phyloP scores from a whole-genome alignment of 2,797 vertebrate genomes.

The Gadopsis bispinosus region DNA sequence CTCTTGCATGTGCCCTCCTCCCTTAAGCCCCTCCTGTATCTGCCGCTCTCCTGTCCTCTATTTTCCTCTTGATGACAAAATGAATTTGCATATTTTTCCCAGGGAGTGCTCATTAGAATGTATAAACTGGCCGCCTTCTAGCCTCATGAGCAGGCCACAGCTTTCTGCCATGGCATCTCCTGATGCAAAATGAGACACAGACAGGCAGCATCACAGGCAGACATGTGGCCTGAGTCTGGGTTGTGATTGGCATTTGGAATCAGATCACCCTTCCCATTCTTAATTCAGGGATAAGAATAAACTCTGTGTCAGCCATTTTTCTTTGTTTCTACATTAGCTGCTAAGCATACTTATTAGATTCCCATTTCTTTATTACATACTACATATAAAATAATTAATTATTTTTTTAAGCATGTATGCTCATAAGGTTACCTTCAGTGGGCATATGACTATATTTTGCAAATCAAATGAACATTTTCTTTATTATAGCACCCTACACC shows the following conservation, averaged over 20 bases:
- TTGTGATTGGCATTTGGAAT: conserved; percentile 83
- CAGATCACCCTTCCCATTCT: conserved; percentile 71
- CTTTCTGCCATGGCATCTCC: conserved; percentile 76
- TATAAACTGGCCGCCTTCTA: conserved; percentile 75
- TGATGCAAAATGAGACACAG: conserved; percentile 76
- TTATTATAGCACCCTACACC: conserved; percentile 21
- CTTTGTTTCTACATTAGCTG: conserved; percentile 73
- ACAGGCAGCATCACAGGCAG: conserved; percentile 75
- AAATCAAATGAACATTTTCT: conserved; percentile 20
- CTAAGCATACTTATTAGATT: conserved; percentile 32
- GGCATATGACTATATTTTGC: conserved; percentile 12
- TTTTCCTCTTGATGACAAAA: conserved; percentile 83
- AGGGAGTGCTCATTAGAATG: conserved; percentile 83
- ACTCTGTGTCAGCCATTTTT: conserved; percentile 77
- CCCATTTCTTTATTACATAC: conserved; percentile 5
- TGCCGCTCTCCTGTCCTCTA: conserved; percentile 82
- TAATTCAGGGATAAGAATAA: conserved; percentile 77
- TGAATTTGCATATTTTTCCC: conserved; percentile 84
- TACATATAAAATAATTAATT: conserved; percentile 1
- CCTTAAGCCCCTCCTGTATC: conserved; percentile 77
- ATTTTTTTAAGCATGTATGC: neutral
- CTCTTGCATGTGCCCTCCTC: conserved; percentile 72
- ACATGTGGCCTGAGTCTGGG: conserved; percentile 79
- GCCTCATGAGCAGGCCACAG: conserved; percentile 73
- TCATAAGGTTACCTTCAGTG: conserved; percentile 6